Conservation (phyloP, 2,888 invertebrate species). For the Tinea pellionella region DNA sequence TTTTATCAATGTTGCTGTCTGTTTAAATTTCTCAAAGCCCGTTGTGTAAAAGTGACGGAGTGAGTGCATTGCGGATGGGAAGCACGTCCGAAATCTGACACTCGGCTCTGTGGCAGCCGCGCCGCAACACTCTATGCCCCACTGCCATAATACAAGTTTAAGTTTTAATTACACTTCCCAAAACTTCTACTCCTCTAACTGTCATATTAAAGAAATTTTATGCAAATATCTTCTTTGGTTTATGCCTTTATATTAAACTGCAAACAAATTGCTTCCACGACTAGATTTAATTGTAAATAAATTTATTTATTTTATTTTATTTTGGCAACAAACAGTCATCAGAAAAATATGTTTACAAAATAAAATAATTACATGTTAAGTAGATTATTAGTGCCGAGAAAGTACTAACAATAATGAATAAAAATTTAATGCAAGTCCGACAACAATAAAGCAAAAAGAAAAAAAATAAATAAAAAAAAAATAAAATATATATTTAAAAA, state of each 20-base stretch:
- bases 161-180: conserved; percentile 59
- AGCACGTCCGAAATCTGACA: conserved; percentile 60
- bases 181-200: conserved; percentile 27
- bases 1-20: background rate
- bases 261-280: background rate
- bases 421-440: too few species aligned
- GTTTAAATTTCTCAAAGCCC: conserved; percentile 8
- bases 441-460: too few species aligned
- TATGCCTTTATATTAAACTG: background rate
- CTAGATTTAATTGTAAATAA: too few species aligned
- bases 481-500: too few species aligned
- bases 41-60: conserved; percentile 10
- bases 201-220: conserved; percentile 9
- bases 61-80: conserved; percentile 39
- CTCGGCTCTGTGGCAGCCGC: conserved; percentile 55
- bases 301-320: too few species aligned
- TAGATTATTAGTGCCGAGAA: too few species aligned
- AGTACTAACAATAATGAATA: too few species aligned
- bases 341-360: too few species aligned
- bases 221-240: background rate
- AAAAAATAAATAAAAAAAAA: too few species aligned
- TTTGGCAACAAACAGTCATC: too few species aligned
- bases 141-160: conserved; percentile 51
- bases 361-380: too few species aligned
- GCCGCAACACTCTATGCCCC: conserved; percentile 20